phyloP scores from a whole-genome alignment of 2,797 vertebrate genomes.

The Poecilia picta region DNA sequence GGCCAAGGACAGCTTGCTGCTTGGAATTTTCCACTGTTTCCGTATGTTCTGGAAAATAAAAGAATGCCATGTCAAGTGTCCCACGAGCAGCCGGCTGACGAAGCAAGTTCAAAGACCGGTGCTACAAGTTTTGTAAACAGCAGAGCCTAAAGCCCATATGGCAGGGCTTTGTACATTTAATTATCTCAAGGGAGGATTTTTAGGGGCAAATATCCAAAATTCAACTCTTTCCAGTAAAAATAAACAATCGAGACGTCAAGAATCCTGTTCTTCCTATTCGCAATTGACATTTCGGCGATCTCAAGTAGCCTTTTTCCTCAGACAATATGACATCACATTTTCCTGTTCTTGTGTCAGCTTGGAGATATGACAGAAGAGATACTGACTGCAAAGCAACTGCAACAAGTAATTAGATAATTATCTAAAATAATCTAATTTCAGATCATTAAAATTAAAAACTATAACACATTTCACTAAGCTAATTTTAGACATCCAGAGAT shows the following conservation, averaged over 20 bases:
- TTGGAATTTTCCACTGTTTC: slow-evolving; percentile 69
- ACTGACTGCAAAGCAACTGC: background rate
- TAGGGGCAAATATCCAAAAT: background rate
- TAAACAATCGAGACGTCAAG: background rate
- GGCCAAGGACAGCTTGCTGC: slow-evolving; percentile 40
- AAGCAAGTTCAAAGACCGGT: slow-evolving; percentile 24
- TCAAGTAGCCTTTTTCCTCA: background rate
- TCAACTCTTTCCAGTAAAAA: background rate
- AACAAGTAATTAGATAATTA: background rate
- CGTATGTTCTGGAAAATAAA: slow-evolving; percentile 63
- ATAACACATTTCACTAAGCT: background rate
- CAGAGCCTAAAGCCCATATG: background rate
- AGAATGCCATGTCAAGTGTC: slow-evolving; percentile 53
- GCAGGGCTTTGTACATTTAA: background rate
- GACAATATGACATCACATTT: background rate
- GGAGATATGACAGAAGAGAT: background rate
- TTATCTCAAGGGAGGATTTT: background rate
- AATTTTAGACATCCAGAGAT: background rate
- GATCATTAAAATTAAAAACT: background rate
- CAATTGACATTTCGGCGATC: background rate
- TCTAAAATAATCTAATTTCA: background rate
- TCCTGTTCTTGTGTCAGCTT: background rate
- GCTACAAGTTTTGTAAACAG: slow-evolving; percentile 8
- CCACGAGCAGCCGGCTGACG: slow-evolving; percentile 14
- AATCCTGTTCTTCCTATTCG: background rate